Evolutionary conservation across 2,113 vertebrate genomes (phyloP).

Genomic region (Cyprinodon variegatus): DNA sequence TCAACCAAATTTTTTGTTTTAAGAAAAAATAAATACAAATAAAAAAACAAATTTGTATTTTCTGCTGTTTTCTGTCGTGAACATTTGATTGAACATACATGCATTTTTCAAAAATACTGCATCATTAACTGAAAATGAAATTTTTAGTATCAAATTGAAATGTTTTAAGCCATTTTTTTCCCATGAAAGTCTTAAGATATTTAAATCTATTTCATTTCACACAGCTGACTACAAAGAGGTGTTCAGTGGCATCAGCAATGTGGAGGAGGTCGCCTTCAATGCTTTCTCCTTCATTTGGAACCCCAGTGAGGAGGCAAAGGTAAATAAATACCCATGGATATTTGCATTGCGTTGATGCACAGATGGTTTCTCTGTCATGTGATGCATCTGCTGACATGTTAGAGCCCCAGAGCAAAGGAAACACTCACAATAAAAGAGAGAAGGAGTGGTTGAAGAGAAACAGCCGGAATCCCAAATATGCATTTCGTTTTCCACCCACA

Average conservation of each 20-base stretch:
- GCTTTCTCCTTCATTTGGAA: slow-evolving; percentile 97
- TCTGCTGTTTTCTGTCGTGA: background rate
- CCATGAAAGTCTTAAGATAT: background rate
- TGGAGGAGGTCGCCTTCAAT: slow-evolving; percentile 95
- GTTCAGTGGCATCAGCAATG: slow-evolving; percentile 90
- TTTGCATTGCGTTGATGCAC: background rate
- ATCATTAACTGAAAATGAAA: background rate
- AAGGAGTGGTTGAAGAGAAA: slow-evolving; percentile 65
- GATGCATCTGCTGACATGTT: background rate
- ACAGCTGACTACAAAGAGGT: slow-evolving; percentile 98
- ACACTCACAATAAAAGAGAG: slow-evolving; percentile 39
- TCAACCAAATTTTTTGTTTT: too few species aligned
- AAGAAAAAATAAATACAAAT: too few species aligned
- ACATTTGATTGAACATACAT: background rate
- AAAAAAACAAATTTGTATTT: too few species aligned
- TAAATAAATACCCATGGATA: slow-evolving; percentile 56
- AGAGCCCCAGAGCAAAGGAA: slow-evolving; percentile 18
- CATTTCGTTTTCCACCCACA: slow-evolving; percentile 73
- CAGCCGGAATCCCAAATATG: slow-evolving; percentile 86
- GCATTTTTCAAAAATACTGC: background rate
- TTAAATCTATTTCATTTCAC: slow-evolving; percentile 10
- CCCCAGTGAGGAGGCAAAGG: slow-evolving; percentile 93
- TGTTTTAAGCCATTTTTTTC: background rate
- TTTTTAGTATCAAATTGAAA: background rate
- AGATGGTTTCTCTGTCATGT: background rate